Percentiles rank a stretch among this genome's conserved stretches.
Evolutionary conservation across 2,888 invertebrate genomes (phyloP).

Genomic region (Hecatera dysodea): DNA sequence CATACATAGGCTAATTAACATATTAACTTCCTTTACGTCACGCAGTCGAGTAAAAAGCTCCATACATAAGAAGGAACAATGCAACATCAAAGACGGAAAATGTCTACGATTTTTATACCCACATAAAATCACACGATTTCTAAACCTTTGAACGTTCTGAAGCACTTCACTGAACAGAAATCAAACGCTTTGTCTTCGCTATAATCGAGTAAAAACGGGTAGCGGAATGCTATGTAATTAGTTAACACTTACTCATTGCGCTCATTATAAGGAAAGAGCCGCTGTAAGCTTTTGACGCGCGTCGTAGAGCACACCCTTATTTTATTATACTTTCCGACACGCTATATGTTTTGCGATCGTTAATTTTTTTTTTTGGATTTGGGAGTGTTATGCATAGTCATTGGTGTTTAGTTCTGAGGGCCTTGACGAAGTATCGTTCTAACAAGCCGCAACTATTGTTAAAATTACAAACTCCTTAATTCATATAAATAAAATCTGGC

Average conservation of each 20-base stretch:
- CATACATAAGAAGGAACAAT: background rate
- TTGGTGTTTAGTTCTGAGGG: too few species aligned
- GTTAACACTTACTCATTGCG: slow-evolving; percentile 63
- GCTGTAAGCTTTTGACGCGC: slow-evolving; percentile 56
- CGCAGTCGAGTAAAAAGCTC: background rate
- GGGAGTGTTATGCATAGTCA: too few species aligned
- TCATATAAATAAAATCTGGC: too few species aligned
- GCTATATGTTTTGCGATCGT: slow-evolving; percentile 10
- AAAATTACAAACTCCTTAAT: too few species aligned
- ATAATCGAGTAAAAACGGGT: slow-evolving; percentile 58
- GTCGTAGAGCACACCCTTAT: slow-evolving; percentile 24
- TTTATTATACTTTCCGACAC: slow-evolving; percentile 33
- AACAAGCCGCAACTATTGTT: too few species aligned
- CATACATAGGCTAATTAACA: too few species aligned
- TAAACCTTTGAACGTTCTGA: slow-evolving; percentile 8
- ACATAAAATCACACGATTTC: slow-evolving; percentile 18
- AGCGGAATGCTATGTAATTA: slow-evolving; percentile 61
- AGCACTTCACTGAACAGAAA: slow-evolving; percentile 40
- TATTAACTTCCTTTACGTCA: too few species aligned
- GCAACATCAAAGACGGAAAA: background rate
- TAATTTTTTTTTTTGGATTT: background rate
- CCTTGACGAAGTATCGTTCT: too few species aligned
- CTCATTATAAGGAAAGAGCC: slow-evolving; percentile 44
- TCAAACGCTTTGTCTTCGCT: slow-evolving; percentile 51
- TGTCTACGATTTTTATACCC: background rate